Percentiles rank a stretch among this genome's conserved stretches.
Conservation (phyloP, 2,113 vertebrate species). For the Dicaeum eximium region DNA sequence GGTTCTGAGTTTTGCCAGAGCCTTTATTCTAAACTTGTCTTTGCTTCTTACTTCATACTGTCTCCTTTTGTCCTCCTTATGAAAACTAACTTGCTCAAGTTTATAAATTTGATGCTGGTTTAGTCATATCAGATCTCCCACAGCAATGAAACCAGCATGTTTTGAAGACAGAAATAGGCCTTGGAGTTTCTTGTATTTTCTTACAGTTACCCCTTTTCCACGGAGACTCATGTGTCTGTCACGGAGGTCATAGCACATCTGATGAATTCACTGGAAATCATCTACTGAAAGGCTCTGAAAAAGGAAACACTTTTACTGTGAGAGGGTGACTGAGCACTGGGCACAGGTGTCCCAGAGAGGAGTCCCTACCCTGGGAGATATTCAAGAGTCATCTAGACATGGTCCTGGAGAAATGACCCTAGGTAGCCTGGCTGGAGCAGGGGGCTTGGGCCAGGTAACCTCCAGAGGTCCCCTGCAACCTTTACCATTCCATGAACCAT, state of each 20-base stretch:
- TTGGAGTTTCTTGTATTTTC: not conserved
- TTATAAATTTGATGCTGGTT: not conserved
- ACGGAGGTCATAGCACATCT: not conserved
- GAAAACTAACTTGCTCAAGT: not conserved
- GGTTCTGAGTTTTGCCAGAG: not conserved
- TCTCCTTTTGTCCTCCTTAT: not conserved
- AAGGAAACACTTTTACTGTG: not conserved
- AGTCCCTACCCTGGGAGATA: not conserved
- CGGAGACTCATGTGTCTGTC: too few species aligned
- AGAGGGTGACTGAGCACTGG: fast-evolving
- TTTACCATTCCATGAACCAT: not conserved
- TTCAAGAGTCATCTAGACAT: not conserved
- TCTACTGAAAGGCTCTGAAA: not conserved
- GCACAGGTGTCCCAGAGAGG: not conserved
- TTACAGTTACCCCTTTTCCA: not conserved
- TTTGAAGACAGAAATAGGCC: not conserved
- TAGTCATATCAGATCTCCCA: not conserved
- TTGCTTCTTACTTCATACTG: not conserved
- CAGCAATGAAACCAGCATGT: not conserved
- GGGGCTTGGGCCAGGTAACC: not conserved
- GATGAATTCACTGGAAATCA: not conserved
- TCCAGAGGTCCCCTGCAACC: not conserved
- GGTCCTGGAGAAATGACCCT: fast-evolving
- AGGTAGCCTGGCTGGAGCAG: not conserved
- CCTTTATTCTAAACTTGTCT: not conserved